These are phyloP conservation scores for Oenanthe melanoleuca DNA, from an alignment of 2,113 vertebrate species.

Conservation along the genomic window DNA sequence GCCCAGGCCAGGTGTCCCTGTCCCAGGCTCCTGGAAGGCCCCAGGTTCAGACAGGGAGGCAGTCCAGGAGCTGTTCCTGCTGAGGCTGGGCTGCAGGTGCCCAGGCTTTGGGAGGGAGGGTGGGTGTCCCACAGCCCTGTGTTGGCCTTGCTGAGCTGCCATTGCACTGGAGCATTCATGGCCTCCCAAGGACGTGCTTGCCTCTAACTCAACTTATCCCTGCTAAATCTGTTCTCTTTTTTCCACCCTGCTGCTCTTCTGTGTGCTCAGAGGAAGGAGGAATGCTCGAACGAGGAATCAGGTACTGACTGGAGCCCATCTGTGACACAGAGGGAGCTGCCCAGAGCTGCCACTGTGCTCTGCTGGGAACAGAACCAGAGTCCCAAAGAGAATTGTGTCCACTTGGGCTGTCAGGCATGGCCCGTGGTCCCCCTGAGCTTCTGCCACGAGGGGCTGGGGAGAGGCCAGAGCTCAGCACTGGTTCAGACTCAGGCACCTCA, in stretches of 20 bases:
- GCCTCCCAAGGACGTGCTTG: conserved; percentile 77
- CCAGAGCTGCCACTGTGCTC: neutral
- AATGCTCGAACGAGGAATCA: conserved; percentile 96
- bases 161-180: conserved; percentile 75
- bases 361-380: neutral
- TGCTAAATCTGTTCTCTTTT: conserved; percentile 86
- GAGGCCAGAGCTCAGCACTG: neutral
- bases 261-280: conserved; percentile 97
- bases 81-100: neutral
- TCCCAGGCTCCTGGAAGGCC: rapidly evolving
- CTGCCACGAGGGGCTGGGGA: neutral
- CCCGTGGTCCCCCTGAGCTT: neutral
- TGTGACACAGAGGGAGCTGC: neutral
- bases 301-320: conserved; percentile 82
- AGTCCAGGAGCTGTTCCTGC: neutral
- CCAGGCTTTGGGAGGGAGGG: neutral
- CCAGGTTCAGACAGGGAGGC: neutral
- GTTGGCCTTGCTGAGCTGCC: conserved; percentile 72
- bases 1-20: neutral
- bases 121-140: neutral
- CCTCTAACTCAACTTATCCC: conserved; percentile 87
- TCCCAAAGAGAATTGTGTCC: neutral
- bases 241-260: conserved; percentile 85
- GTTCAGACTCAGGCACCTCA: neutral
- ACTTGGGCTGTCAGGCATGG: neutral